Evolutionary conservation across 2,888 invertebrate species (phyloP).

Genomic region (Drosophila aldrichi): DNA sequence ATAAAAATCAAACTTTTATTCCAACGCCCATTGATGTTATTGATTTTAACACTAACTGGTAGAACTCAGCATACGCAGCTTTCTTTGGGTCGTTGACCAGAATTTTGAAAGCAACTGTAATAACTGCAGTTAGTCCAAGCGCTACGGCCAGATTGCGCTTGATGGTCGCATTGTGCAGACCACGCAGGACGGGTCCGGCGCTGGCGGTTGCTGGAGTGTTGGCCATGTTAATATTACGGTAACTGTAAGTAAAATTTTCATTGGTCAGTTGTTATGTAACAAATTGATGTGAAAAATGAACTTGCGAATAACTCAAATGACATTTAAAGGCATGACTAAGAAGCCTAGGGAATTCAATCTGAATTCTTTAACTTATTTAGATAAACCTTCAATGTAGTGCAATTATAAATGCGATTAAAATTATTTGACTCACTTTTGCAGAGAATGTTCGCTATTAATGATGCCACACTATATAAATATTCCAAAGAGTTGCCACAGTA

Average conservation of each 20-base stretch:
- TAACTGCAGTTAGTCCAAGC: slow-evolving; percentile 81
- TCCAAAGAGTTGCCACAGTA: slow-evolving; percentile 18
- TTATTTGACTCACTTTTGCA: slow-evolving; percentile 61
- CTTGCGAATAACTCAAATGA: background rate
- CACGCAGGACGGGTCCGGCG: slow-evolving; percentile 89
- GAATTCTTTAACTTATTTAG: background rate
- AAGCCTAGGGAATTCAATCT: background rate
- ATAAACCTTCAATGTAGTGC: background rate
- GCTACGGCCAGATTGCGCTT: slow-evolving; percentile 87
- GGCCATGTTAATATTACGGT: slow-evolving; percentile 67
- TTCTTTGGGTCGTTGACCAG: slow-evolving; percentile 87
- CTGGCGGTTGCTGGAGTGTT: slow-evolving; percentile 82
- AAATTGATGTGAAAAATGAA: slow-evolving; percentile 3
- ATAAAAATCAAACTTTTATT: background rate
- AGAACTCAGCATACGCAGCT: slow-evolving; percentile 89
- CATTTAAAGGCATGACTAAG: background rate
- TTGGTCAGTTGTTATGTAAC: slow-evolving; percentile 67
- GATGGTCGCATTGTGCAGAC: slow-evolving; percentile 88
- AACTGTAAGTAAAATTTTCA: slow-evolving; percentile 33
- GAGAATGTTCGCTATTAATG: slow-evolving; percentile 32
- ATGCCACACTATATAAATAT: slow-evolving; percentile 17
- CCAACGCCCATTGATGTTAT: background rate
- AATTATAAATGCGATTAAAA: slow-evolving; percentile 4
- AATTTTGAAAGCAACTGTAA: slow-evolving; percentile 86
- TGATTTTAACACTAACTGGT: slow-evolving; percentile 88